Base-by-base conservation (phyloP, 2,888 invertebrate species). In the Serripes groenlandicus region DNA sequence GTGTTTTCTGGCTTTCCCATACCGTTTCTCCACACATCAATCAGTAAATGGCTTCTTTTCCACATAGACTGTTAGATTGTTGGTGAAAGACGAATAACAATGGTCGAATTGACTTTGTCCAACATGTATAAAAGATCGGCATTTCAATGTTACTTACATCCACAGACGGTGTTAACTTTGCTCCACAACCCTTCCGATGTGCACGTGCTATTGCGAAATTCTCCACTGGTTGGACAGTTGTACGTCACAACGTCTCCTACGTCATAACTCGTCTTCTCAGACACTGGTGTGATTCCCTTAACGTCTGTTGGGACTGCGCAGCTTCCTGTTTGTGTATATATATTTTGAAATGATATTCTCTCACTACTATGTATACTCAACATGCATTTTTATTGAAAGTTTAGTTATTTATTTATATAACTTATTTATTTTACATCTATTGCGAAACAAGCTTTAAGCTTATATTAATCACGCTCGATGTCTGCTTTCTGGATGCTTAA, bases 181-280 rank as follows among this genome's bases (percentile, higher is more conserved):
- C 42, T 62, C 74, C 74, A 74, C n/a, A 49, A 23, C 4, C 74
- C 74, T 5, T 74, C 64, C 9, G 62, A 62, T 32, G 74, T 74
- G 34, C 74, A 74, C 0, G 74, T 64, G 23, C 74, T 60, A 23
- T 62, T 74, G 30, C 74, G 42, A 15, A 32, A 49, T 15, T 74
- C 74, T 4, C 9, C 37, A 42, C 52, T 64, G 26, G 62, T 32
- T 0, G 74, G 49, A 64, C 64, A 64, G 18, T 35, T 52, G 42
- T 74, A 74, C 28, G 74, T 74, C 32, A 74, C 74, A 3, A 74
- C 49, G n/a, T 62, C 64, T 42, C 74, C 74, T 4, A 64, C 32
- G 18, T 21, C 52, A 52, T 64, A 74, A n/a, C 42, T 66, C 9
- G 49, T n/a, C 15, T 26, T 52, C 1, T 28, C 42, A 2, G 70